A percentile compares a stretch with the other conserved stretches of the same genome.
phyloP scores from a whole-genome alignment of 92 coral and sea anemone species.

The Phenganax subtilis region DNA sequence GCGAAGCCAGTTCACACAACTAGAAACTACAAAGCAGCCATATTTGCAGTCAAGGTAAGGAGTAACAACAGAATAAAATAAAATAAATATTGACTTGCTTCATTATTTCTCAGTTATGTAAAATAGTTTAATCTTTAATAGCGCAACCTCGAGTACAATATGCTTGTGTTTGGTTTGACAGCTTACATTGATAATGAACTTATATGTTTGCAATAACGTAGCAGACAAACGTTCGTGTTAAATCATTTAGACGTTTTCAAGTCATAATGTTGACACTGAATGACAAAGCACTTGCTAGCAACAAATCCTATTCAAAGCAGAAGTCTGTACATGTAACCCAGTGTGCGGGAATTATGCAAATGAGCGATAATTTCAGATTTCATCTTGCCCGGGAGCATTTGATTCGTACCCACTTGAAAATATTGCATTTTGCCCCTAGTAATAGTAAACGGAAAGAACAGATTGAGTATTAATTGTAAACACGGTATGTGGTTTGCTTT shows the following conservation, averaged over 20 bases:
- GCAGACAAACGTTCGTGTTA: not conserved
- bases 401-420: not conserved
- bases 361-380: not conserved
- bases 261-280: not conserved
- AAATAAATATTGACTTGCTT: not conserved
- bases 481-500: not conserved
- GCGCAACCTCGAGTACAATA: not conserved
- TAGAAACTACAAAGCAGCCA: constrained; percentile 26
- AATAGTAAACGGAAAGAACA: not conserved
- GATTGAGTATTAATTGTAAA: not conserved
- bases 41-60: constrained; percentile 38
- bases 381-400: not conserved
- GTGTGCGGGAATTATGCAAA: no score
- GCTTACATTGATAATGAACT: not conserved
- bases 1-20: constrained; percentile 21
- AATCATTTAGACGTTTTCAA: not conserved
- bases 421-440: not conserved
- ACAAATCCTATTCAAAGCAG: not conserved
- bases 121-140: not conserved
- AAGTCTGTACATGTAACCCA: no score
- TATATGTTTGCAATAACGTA: not conserved
- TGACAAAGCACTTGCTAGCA: not conserved
- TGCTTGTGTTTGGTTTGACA: not conserved
- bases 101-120: not conserved
- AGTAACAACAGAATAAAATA: not conserved